These are phyloP conservation scores for Limnephilus rhombicus DNA, from an alignment of 2,888 invertebrate genomes.

Conservation along the genomic window DNA sequence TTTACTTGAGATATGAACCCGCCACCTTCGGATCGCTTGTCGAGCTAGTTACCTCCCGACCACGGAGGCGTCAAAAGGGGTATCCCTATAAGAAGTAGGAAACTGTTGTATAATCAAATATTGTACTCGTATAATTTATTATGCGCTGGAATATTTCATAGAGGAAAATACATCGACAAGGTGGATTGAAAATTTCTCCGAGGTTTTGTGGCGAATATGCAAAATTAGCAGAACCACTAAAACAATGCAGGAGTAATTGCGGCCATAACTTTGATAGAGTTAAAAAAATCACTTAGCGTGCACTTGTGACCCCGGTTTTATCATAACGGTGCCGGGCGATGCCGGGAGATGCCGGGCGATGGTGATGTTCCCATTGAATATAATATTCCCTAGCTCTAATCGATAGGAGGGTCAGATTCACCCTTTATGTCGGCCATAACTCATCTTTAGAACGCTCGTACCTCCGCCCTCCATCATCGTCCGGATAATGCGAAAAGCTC, in stretches of 20 bases:
- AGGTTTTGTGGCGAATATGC: neutral
- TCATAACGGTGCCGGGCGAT: slow-evolving; percentile 21
- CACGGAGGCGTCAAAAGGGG: too few species aligned
- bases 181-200: neutral
- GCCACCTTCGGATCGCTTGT: too few species aligned
- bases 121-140: neutral
- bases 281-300: slow-evolving; percentile 34
- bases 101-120: neutral
- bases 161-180: neutral
- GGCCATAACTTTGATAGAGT: slow-evolving; percentile 28
- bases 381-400: slow-evolving; percentile 22
- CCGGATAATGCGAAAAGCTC: slow-evolving; percentile 43
- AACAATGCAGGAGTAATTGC: slow-evolving; percentile 25
- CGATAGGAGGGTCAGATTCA: slow-evolving; percentile 32
- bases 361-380: slow-evolving; percentile 29
- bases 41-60: too few species aligned
- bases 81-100: neutral
- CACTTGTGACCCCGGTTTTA: slow-evolving; percentile 14
- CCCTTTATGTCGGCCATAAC: slow-evolving; percentile 37
- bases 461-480: slow-evolving; percentile 37
- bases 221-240: slow-evolving; percentile 9
- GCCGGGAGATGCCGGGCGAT: neutral
- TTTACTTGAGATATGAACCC: too few species aligned
- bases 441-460: slow-evolving; percentile 38
- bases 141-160: neutral